Percentiles rank a stretch among this genome's conserved stretches.
Conservation (phyloP, 2,113 vertebrate genomes). For the Callaeas wilsoni region DNA sequence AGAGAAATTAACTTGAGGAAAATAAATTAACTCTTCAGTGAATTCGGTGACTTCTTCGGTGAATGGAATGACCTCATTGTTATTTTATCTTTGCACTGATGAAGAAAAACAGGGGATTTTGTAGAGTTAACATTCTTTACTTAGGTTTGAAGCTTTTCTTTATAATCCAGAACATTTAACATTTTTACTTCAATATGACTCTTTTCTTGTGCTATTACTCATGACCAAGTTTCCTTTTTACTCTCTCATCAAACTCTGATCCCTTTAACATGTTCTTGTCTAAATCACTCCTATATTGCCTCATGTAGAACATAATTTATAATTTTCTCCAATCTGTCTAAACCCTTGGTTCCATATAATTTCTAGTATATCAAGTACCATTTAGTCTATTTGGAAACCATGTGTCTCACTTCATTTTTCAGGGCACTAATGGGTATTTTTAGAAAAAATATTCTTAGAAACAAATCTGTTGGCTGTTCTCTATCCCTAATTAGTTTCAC, state of each 20-base stretch:
- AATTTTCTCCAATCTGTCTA: neutral
- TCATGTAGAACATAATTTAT: neutral
- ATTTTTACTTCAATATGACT: neutral
- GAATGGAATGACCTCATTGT: neutral
- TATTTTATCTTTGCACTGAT: neutral
- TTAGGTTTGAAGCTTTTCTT: neutral
- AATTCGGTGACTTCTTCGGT: neutral
- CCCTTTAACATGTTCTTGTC: neutral
- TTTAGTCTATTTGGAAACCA: neutral
- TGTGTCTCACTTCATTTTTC: neutral
- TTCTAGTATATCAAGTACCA: neutral
- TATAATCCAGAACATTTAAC: neutral
- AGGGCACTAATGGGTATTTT: slow-evolving; percentile 17
- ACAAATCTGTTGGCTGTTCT: slow-evolving; percentile 6
- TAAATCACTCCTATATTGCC: neutral
- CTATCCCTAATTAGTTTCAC: slow-evolving; percentile 11
- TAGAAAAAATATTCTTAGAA: slow-evolving; percentile 38
- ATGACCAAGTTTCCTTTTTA: slow-evolving; percentile 27
- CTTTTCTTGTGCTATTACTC: slow-evolving; percentile 3
- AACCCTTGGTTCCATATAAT: neutral
- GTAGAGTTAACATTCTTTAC: neutral
- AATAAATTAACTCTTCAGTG: neutral
- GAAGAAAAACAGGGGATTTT: neutral
- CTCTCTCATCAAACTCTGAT: neutral
- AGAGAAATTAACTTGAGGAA: slow-evolving; percentile 7